Evolutionary conservation across 2,797 vertebrate species (phyloP), one percentile per base, ranked within the genome.

Genomic region (Pangasius larnaudii): DNA sequence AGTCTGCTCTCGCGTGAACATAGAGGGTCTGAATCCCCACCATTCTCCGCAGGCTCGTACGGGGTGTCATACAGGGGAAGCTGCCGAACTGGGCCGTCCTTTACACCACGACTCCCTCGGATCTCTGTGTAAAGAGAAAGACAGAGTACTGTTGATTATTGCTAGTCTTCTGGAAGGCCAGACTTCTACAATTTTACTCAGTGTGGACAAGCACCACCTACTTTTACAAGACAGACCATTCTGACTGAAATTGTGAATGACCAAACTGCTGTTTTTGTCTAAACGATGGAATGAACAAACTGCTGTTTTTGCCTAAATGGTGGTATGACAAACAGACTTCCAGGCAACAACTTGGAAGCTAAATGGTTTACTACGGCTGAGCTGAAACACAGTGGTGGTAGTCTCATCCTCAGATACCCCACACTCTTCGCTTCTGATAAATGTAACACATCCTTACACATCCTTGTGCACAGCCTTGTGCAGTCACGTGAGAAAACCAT

Each of bases 31-130:
- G 94, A 92, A 56, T 97, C 96, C 0, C 91, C 80, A 42, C 96
- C 97, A 3, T 97, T 96, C 89, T 97, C 97, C 0, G 95, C 86
- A 0, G 97, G 98, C 91, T 99, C 99, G 0, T 99, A 99, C 0
- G 99, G 99, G 0, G 97, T 99, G 93, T 99, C 99, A 0, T 99
- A 99, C 74, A 99, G 95, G 46, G 96, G 98, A 89, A 98, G 95
- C 0, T 97, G 97, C 91, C 94, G 96, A 16, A 83, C 74, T 0
- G 96, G 89, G 0, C 96, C 94, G 0, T 99, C 98, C 93, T 98
- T 97, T 27, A 96, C 90, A 63, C 95, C 96, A 75, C 96, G 93
- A 19, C 96, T 95, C 33, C 96, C 95, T 72, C 98, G 97, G 89
- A 99, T 99, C 94, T 99, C 99, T 99, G 89, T 16, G 87, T 80